Conservation (phyloP, 30 jellyfish, hydroid and myxozoan species). For the Chrysaora quinquecirrha region DNA sequence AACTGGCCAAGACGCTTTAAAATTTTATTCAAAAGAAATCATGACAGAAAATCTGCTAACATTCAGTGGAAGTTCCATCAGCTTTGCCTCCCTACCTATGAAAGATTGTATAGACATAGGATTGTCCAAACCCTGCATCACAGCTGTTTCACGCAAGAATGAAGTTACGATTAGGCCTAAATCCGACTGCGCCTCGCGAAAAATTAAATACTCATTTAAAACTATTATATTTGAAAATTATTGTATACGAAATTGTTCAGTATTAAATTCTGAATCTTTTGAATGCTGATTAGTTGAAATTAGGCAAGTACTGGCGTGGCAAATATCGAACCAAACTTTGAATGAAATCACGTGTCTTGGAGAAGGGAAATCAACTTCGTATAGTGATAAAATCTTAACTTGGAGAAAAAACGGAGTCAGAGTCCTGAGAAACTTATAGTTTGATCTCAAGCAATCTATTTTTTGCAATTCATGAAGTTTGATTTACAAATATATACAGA, state of each 20-base stretch:
- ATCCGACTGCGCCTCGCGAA: background rate
- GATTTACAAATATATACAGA: no score
- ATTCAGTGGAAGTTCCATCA: no score
- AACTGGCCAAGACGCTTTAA: no score
- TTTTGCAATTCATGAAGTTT: background rate
- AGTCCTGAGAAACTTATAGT: background rate
- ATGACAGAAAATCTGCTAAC: no score
- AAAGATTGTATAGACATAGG: no score
- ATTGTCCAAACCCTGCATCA: no score
- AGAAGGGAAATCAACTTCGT: background rate
- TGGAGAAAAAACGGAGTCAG: background rate
- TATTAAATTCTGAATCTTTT: background rate
- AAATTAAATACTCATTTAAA: background rate
- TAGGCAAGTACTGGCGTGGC: background rate
- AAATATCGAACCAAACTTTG: background rate
- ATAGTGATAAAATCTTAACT: background rate
- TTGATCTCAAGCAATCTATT: background rate
- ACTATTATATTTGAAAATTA: no score
- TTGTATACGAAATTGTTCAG: background rate
- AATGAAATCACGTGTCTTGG: background rate
- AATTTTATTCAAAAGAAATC: no score
- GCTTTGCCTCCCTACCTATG: no score
- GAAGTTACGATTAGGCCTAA: background rate
- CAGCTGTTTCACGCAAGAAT: slow-evolving; percentile 1
- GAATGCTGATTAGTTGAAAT: background rate